phyloP scores from a whole-genome alignment of 2,113 vertebrate species.

The Podarcis raffonei region DNA sequence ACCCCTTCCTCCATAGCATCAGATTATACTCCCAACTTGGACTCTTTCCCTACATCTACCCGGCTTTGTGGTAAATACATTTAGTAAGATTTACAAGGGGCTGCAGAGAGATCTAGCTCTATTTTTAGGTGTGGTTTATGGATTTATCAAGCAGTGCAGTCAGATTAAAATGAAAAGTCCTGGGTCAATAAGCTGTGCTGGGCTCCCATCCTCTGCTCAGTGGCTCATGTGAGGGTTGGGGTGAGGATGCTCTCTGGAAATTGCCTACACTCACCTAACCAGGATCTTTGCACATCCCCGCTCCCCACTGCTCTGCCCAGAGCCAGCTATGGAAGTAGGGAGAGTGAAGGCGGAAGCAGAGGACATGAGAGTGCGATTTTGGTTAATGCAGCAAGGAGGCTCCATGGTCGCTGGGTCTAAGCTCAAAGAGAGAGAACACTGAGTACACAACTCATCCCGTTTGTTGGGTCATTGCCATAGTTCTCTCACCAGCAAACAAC shows the following conservation, averaged over 20 bases:
- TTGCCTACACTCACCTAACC: not conserved
- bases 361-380: not conserved
- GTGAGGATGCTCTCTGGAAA: not conserved
- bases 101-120: not conserved
- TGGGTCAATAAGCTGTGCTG: not conserved
- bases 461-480: not conserved
- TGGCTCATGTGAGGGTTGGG: not conserved
- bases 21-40: not conserved
- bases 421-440: not conserved
- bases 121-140: slow-evolving; percentile 1
- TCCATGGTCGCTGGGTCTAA: not conserved
- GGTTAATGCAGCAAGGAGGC: not conserved
- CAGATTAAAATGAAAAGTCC: not conserved
- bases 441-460: not conserved
- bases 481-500: not conserved
- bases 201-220: not conserved
- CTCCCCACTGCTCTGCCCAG: not conserved
- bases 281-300: not conserved
- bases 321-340: no score
- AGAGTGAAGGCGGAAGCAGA: no score
- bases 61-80: slow-evolving; percentile 21
- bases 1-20: not conserved
- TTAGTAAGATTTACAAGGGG: slow-evolving; percentile 8
- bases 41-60: not conserved
- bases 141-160: not conserved